phyloP scores from a whole-genome alignment of 1,140 invertebrate genomes.

The Lepeophtheirus salmonis region DNA sequence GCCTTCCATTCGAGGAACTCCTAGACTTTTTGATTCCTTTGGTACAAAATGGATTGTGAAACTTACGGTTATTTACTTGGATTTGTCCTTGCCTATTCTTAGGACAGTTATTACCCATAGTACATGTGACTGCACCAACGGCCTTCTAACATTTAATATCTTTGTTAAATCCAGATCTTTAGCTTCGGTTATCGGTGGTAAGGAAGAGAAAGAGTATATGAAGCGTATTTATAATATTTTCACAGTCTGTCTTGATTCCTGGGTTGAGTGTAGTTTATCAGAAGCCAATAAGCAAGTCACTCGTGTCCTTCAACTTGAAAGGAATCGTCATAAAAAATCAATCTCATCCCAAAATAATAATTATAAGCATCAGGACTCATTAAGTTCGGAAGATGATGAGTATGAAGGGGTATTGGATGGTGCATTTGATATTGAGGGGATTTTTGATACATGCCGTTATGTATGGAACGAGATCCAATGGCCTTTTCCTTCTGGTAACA shows the following conservation, averaged over 20 bases:
- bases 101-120: neutral
- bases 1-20: neutral
- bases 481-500: neutral
- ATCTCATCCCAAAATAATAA: neutral
- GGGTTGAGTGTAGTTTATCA: neutral
- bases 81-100: neutral
- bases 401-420: neutral
- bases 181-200: neutral
- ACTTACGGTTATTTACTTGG: neutral
- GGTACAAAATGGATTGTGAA: neutral
- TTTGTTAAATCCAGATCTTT: neutral
- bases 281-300: neutral
- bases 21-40: neutral
- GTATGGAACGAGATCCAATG: neutral
- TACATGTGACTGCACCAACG: neutral
- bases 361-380: neutral
- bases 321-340: neutral
- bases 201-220: neutral
- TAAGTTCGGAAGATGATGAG: neutral
- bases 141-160: neutral
- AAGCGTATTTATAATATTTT: neutral
- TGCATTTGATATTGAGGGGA: neutral
- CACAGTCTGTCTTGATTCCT: neutral
- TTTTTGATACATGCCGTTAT: neutral
- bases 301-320: neutral